phyloP scores from a whole-genome alignment of 92 coral and sea anemone species.

The Phenganax stokvisi region DNA sequence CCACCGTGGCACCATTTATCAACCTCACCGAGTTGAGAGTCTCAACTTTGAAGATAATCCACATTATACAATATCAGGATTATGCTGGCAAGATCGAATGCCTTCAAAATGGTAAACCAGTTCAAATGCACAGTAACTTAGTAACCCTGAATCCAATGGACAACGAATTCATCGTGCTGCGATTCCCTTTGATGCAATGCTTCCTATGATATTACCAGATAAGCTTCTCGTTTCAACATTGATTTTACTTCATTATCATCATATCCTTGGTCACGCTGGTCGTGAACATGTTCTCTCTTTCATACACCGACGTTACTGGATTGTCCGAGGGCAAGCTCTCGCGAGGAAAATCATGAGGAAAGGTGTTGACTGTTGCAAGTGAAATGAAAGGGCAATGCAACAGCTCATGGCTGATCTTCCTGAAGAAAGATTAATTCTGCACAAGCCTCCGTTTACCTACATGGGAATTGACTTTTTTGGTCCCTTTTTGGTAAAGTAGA shows the following conservation, averaged over 20 bases:
- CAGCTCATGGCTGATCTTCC: conserved; percentile 56
- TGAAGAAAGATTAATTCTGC: conserved; percentile 43
- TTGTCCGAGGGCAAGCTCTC: conserved; percentile 38
- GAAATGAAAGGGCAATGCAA: conserved; percentile 46
- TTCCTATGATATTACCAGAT: conserved; percentile 47
- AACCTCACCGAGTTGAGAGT: conserved; percentile 40
- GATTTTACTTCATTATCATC: conserved; percentile 38
- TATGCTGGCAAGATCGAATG: conserved; percentile 37
- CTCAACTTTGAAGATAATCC: conserved; percentile 36
- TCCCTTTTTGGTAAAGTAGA: conserved; percentile 53
- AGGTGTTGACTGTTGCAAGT: conserved; percentile 51
- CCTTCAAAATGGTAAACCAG: conserved; percentile 28
- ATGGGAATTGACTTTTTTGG: conserved; percentile 54
- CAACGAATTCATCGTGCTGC: conserved; percentile 43
- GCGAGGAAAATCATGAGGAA: conserved; percentile 40
- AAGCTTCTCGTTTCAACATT: conserved; percentile 42
- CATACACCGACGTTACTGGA: conserved; percentile 45
- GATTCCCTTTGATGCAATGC: conserved; percentile 36
- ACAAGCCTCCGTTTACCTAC: conserved; percentile 53
- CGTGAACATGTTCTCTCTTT: conserved; percentile 45
- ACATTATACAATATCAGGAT: conserved; percentile 39
- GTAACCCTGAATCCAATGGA: conserved; percentile 47
- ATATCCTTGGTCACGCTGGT: conserved; percentile 44
- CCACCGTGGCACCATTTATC: conserved; percentile 6
- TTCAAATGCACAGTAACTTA: conserved; percentile 47